These are phyloP conservation scores for Gastrophysa polygoni DNA, from an alignment of 2,888 invertebrate genomes.

Conservation along the genomic window DNA sequence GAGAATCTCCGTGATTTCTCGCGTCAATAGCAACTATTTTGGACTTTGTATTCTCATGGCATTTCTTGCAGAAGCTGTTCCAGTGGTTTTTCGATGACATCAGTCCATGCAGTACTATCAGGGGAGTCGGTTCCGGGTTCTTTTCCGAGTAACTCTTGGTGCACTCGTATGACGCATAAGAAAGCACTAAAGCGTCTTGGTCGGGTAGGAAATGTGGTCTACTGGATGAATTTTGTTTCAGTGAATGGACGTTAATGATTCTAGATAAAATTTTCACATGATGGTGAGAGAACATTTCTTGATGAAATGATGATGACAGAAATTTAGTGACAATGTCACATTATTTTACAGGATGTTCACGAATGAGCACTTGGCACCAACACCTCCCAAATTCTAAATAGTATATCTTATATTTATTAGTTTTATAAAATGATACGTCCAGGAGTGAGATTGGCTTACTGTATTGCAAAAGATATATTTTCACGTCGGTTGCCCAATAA, in stretches of 20 bases:
- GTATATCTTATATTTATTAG: no score
- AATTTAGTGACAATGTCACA: slow-evolving; percentile 36
- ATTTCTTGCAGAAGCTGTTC: slow-evolving; percentile 75
- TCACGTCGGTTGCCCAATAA: no score
- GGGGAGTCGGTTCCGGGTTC: slow-evolving; percentile 61
- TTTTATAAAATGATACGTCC: no score
- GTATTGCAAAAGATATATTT: no score
- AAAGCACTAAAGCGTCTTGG: slow-evolving; percentile 54
- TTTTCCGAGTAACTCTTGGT: slow-evolving; percentile 49
- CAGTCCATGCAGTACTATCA: slow-evolving; percentile 86
- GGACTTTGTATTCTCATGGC: slow-evolving; percentile 65
- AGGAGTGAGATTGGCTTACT: no score
- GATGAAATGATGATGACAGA: slow-evolving; percentile 28
- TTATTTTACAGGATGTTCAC: no score
- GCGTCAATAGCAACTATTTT: slow-evolving; percentile 83
- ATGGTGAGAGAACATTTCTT: slow-evolving; percentile 27
- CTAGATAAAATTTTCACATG: slow-evolving; percentile 25
- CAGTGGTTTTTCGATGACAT: slow-evolving; percentile 89
- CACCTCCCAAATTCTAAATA: no score
- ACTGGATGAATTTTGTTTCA: slow-evolving; percentile 18
- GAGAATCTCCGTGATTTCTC: slow-evolving; percentile 94
- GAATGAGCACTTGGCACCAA: no score
- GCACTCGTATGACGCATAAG: slow-evolving; percentile 72
- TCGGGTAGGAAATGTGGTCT: slow-evolving; percentile 5
- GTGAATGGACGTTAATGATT: slow-evolving; percentile 14